Evolutionary conservation across 2,113 vertebrate genomes (phyloP), one percentile per base, ranked within the genome.

Genomic region (Cinclus mexicanus): DNA sequence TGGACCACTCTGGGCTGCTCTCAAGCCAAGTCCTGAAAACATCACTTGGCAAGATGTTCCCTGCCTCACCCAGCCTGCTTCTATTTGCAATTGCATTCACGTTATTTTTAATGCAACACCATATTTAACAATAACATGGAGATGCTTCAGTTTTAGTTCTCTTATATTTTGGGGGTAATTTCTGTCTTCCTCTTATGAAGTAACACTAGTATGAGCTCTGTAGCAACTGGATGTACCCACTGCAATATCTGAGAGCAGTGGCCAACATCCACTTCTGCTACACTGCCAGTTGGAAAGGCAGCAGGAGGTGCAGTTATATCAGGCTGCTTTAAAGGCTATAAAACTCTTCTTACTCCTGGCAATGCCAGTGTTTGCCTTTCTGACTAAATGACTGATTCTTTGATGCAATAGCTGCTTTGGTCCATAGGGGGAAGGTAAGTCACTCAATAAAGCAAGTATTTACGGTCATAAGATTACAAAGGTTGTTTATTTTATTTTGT

Each of bases 371-470:
- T 97, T 98, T 97, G 67, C 79, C 71, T 96, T 97, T 94, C 91
- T 92, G 63, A 65, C 50, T 77, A 91, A 91, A 90, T 95, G 52
- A 95, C 90, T 83, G 80, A 88, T 74, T 84, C 85, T 90, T 96
- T 8, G n/a, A 91, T 72, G 60, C 49, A 95, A 79, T 49, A 85
- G 83, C 93, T 83, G 65, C 60, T 94, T 71, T 83, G 29, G 91
- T 96, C 70, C 29, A 8, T 49, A 93, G 70, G 22, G 44, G 55
- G 56, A 93, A 97, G 24, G 26, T 67, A 97, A 97, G 83, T 96
- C 89, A 90, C 90, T 95, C 96, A 97, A 88, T 91, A 93, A 97
- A 98, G 96, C 52, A 74, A 97, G 60, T 92, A 81, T 92, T 94
- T 97, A 83, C 90, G 77, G 60, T 82, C 39, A 64, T 90, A 77